These are phyloP conservation scores for Sapajus apella DNA, from an alignment of 2,113 vertebrate species.

Conservation along the genomic window DNA sequence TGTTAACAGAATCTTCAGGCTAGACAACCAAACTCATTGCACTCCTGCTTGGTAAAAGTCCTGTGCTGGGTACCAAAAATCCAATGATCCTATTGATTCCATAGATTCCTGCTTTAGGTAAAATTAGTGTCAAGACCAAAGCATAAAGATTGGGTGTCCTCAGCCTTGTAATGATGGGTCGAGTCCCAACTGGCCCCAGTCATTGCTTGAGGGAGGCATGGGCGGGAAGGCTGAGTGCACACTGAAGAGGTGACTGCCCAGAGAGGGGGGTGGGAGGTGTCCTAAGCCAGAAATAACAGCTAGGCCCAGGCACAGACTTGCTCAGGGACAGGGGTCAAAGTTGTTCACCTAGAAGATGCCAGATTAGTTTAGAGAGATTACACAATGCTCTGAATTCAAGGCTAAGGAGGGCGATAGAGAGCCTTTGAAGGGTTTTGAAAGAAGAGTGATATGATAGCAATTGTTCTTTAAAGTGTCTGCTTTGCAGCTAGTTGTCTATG, in stretches of 20 bases:
- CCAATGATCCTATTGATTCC: background rate
- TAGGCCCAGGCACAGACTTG: background rate
- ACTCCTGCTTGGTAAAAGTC: background rate
- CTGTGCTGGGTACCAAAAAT: background rate
- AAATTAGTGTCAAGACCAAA: background rate
- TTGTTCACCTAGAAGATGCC: background rate
- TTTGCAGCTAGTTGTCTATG: background rate
- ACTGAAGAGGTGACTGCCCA: rapidly evolving
- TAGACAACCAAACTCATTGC: background rate
- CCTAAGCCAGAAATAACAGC: background rate
- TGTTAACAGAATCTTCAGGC: background rate
- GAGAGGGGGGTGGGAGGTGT: background rate
- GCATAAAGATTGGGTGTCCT: background rate
- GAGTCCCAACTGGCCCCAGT: background rate
- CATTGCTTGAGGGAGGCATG: background rate
- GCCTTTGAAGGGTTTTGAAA: background rate
- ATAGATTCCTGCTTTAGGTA: background rate
- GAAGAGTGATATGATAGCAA: background rate
- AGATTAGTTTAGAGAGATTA: background rate
- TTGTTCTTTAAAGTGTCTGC: background rate
- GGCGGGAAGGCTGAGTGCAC: background rate
- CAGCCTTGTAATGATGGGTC: background rate
- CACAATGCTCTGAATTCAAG: background rate
- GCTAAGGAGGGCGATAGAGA: background rate
- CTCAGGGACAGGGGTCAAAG: background rate